Evolutionary conservation across 2,888 invertebrate species (phyloP).

Genomic region (Ophion obscuratus): DNA sequence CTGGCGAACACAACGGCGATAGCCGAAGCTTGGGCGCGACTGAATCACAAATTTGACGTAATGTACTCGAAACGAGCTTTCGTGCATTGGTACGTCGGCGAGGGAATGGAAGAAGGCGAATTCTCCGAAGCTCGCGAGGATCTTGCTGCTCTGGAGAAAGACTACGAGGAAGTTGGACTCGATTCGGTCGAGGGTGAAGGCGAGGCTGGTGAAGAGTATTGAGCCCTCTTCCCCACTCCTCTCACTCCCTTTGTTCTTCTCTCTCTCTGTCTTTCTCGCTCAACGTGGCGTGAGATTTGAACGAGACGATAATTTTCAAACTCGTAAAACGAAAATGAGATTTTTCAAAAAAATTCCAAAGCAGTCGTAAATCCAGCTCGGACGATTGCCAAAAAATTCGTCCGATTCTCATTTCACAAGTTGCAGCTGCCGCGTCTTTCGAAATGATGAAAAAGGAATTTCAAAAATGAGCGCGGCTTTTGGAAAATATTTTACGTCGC

Average conservation of each 20-base stretch:
- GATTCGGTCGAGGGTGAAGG: constrained; percentile 83
- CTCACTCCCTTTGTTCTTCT: neutral
- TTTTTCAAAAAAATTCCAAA: neutral
- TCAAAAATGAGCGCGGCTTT: too few relatives aligned
- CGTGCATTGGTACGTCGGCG: constrained; percentile 87
- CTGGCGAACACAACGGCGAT: constrained; percentile 88
- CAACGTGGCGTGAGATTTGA: neutral
- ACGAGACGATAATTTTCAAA: constrained; percentile 2
- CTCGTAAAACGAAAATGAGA: neutral
- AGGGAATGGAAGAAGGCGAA: constrained; percentile 87
- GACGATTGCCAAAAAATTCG: neutral
- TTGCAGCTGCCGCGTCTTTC: too few relatives aligned
- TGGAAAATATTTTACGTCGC: too few relatives aligned
- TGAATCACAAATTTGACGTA: constrained; percentile 87
- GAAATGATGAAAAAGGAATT: too few relatives aligned
- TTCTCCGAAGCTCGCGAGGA: constrained; percentile 87
- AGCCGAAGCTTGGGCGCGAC: constrained; percentile 87
- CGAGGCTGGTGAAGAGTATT: constrained; percentile 76
- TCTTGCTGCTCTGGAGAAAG: constrained; percentile 84
- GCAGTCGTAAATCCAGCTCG: neutral
- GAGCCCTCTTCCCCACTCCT: constrained; percentile 39
- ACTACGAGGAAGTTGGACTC: constrained; percentile 84
- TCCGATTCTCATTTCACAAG: neutral
- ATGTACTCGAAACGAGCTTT: constrained; percentile 88
- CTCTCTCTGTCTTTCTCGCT: neutral